Base-by-base conservation (phyloP, 2,888 invertebrate genomes). In the Parelbella ahira region DNA sequence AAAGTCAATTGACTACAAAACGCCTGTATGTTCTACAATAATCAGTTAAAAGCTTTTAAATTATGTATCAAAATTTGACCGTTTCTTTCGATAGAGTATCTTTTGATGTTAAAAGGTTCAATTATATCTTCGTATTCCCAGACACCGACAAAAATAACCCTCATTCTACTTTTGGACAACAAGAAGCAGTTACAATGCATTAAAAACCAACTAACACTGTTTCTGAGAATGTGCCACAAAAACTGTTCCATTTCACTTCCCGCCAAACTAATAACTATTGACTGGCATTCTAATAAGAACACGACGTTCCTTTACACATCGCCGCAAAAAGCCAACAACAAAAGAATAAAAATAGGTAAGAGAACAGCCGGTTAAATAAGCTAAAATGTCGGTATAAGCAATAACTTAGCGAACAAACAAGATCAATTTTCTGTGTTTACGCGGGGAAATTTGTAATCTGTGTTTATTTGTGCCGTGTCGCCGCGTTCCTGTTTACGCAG, bases 161-260 rank as follows among this genome's bases (percentile, higher is more conserved):
- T 21, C 21, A 8, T 7, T 15, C 7, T 7, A 5, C 7, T 19
- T 32, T 21, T 21, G n/a, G n/a, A 20, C 21, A 21, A 28, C 9
- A 19, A 30, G 30, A 33, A 13, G 7, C 33, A 23, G 33, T 33
- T 33, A 33, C 33, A 33, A 33, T 32, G 32, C 32, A 21, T 32
- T 11, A 11, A 20, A 21, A 32, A 21, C 21, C 7, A 30, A 30
- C 30, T 30, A 30, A 30, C 19, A 30, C 20, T 11, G 8, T 21
- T 33, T 33, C 33, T 21, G 11, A 21, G 33, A 33, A 33, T 33
- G 33, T 33, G 12, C 21, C 8, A 23, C 29, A 33, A 33, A 33
- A 33, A 33, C 21, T 21, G 33, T 33, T 33, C 33, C 33, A 33
- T 33, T 33, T 33, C 33, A 21, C 33, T 33, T 12, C 21, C 21